Conservation (phyloP, 2,113 vertebrate species). For the Megaceryle torquata region DNA sequence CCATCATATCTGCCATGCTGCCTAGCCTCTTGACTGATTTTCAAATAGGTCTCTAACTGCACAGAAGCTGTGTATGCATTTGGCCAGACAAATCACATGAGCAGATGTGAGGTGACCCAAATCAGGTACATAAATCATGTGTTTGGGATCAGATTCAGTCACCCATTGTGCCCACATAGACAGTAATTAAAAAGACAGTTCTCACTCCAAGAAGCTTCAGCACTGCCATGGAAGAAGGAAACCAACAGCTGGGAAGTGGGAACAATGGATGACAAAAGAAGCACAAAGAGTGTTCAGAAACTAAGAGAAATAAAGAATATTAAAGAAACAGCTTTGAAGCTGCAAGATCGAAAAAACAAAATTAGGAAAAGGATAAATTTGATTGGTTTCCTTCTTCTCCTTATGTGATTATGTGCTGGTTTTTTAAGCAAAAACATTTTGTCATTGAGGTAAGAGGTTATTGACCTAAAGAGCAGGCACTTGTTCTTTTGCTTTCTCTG, state of each 20-base stretch:
- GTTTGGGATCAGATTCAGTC: slow-evolving; percentile 20
- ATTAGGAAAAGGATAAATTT: not conserved
- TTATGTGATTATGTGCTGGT: not conserved
- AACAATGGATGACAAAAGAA: not conserved
- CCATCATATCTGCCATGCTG: not conserved
- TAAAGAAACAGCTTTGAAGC: not conserved
- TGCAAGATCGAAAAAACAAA: not conserved
- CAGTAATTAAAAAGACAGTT: slow-evolving; percentile 15
- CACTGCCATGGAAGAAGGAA: not conserved
- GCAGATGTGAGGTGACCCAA: slow-evolving; percentile 32
- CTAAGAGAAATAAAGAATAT: not conserved
- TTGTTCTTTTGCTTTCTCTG: not conserved
- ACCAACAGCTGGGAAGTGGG: not conserved
- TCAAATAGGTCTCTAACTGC: not conserved
- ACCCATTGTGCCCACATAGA: not conserved
- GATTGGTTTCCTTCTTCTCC: not conserved
- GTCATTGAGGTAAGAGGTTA: not conserved
- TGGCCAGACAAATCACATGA: not conserved
- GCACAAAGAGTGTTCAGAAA: not conserved
- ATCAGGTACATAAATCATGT: not conserved
- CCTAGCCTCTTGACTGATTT: not conserved
- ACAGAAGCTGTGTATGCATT: not conserved
- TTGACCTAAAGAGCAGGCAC: not conserved
- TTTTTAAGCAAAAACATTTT: not conserved
- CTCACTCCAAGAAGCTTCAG: not conserved